phyloP scores from a whole-genome alignment of 2,888 invertebrate genomes.

The Callinectes sapidus region DNA sequence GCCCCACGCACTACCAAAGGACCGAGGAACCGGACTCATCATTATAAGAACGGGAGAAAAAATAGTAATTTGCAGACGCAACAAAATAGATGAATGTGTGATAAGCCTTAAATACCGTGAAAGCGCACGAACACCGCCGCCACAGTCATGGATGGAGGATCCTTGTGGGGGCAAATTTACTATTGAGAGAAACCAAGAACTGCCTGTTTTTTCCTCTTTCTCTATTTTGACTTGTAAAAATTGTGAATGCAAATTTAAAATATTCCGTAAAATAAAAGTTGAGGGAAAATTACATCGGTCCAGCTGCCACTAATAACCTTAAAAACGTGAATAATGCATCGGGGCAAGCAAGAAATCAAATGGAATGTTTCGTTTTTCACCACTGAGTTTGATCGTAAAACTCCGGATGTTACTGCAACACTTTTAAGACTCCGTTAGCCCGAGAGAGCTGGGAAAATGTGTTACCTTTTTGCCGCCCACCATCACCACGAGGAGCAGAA shows the following conservation, averaged over 20 bases:
- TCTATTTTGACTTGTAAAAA: neutral
- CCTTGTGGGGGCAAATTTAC: too few relatives aligned
- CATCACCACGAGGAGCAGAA: neutral
- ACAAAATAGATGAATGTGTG: neutral
- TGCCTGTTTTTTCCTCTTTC: neutral
- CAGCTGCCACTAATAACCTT: neutral
- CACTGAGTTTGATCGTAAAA: neutral
- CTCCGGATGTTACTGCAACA: neutral
- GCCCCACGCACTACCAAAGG: neutral
- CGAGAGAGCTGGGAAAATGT: neutral
- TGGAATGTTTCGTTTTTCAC: neutral
- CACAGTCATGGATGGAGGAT: too few relatives aligned
- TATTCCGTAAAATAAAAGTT: neutral
- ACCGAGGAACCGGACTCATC: neutral
- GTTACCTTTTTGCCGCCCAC: neutral
- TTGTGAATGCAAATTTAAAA: neutral
- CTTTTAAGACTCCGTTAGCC: neutral
- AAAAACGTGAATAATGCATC: neutral
- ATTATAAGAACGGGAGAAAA: too few relatives aligned
- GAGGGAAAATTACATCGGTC: neutral
- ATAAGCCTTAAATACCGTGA: neutral
- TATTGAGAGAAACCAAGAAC: too few relatives aligned
- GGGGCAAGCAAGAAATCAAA: neutral
- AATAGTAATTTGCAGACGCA: neutral
- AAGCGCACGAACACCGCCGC: neutral